phyloP scores from a whole-genome alignment of 1,140 invertebrate species.

The Andrena cerasifolii region DNA sequence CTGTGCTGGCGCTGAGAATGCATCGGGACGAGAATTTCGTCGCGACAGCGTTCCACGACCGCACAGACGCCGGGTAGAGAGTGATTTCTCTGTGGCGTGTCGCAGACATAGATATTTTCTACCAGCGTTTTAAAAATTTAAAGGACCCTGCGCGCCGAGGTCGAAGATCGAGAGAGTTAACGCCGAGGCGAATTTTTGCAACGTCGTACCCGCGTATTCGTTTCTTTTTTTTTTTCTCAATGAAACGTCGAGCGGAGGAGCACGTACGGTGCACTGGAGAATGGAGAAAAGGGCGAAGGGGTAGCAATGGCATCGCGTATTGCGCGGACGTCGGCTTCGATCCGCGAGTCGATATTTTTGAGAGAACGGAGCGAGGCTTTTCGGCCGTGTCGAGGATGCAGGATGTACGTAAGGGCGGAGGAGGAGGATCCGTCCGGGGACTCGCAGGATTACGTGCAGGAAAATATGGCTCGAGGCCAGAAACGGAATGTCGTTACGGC shows the following conservation, averaged over 20 bases:
- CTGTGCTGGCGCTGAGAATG: slow-evolving; percentile 51
- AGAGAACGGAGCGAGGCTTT: slow-evolving; percentile 34
- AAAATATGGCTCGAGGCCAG: slow-evolving; percentile 71
- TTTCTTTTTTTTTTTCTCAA: too few relatives aligned
- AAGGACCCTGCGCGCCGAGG: too few relatives aligned
- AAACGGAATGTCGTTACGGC: slow-evolving; percentile 66
- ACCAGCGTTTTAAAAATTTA: too few relatives aligned
- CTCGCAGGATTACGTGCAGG: slow-evolving; percentile 66
- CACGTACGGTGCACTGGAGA: background rate
- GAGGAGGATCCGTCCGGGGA: slow-evolving; percentile 57
- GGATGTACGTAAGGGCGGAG: slow-evolving; percentile 40
- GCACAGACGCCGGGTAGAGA: background rate
- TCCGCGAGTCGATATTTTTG: slow-evolving; percentile 44
- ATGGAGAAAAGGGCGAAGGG: background rate
- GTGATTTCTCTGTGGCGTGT: background rate
- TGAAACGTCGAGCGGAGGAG: too few relatives aligned
- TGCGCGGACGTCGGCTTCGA: slow-evolving; percentile 19
- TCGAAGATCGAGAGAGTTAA: background rate
- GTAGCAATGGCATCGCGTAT: slow-evolving; percentile 18
- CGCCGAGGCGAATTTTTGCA: too few relatives aligned
- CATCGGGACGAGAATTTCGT: slow-evolving; percentile 57
- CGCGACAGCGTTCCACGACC: background rate
- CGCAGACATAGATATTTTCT: background rate
- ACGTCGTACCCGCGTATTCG: too few relatives aligned
- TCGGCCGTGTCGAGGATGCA: slow-evolving; percentile 20